Evolutionary conservation across 2,113 vertebrate species (phyloP), one percentile per base, ranked within the genome.

Genomic region (Callipepla californica): DNA sequence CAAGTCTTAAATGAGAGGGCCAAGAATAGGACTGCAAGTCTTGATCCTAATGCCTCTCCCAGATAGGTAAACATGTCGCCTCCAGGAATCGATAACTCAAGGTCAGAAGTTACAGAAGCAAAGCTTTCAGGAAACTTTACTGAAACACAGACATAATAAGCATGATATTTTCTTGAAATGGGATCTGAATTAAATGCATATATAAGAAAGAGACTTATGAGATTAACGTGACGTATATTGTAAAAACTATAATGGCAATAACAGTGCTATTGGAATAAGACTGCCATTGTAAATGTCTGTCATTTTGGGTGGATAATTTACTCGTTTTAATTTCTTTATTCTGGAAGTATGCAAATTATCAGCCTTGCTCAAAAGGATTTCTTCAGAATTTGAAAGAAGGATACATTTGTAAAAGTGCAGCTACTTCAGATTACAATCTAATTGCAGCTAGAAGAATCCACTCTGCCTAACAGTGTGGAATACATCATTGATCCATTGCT

Each of bases 281-380:
- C 57, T 91, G 62, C 75, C 62, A 30, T 86, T 90, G 53, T 79
- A 88, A 94, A 93, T 44, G 65, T 61, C 38, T 28, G 26, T 86
- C 80, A 5, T 5, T 45, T 75, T 45, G 21, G 51, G 62, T n/a
- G 20, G 95, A 96, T 95, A 95, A 95, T 96, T 96, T 92, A 97
- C 89, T 89, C 38, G 57, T 94, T 97, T 96, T 96, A 58, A 92
- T 94, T 97, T 97, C 90, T 68, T 78, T 87, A 68, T 76, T 72
- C 65, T 94, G 72, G 62, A 95, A 88, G 70, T 72, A 85, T 65
- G 47, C 23, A 74, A 42, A 78, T 61, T 66, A 88, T 68, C 68
- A 82, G 70, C 85, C 73, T 87, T 70, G 55, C 36, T 94, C 92
- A 45, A 57, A 80, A 81, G 51, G 53, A 14, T 53, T 88, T 85